Evolutionary conservation across 1,140 invertebrate genomes (phyloP).

Genomic region (Zaprionus nigranus): DNA sequence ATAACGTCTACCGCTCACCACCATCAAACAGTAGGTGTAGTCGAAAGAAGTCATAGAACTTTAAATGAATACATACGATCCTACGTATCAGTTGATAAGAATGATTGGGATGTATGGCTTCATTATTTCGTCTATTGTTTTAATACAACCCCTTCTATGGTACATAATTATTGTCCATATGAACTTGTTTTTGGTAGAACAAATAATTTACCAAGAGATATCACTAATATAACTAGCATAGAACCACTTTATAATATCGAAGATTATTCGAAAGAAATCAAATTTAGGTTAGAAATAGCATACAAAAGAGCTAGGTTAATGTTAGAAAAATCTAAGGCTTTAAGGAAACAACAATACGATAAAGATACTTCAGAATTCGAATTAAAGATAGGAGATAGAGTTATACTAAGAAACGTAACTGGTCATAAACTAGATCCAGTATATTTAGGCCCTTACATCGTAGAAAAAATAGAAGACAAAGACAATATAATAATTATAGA

Average conservation of each 20-base stretch:
- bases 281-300: background rate
- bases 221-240: background rate
- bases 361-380: too few relatives aligned
- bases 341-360: too few relatives aligned
- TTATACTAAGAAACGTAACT: too few relatives aligned
- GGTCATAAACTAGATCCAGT: too few relatives aligned
- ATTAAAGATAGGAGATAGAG: too few relatives aligned
- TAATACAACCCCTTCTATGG: background rate
- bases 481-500: too few relatives aligned
- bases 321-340: too few relatives aligned
- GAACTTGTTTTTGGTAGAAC: background rate
- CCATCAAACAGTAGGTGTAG: too few relatives aligned
- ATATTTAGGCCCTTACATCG: too few relatives aligned
- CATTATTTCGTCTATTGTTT: conserved; percentile 1
- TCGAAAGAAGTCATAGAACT: too few relatives aligned
- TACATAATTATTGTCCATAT: conserved; percentile 10
- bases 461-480: too few relatives aligned
- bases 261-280: background rate
- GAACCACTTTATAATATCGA: background rate
- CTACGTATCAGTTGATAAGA: background rate
- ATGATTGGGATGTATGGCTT: background rate
- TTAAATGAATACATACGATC: too few relatives aligned
- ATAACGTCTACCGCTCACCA: background rate
- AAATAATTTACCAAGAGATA: background rate
- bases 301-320: background rate